Evolutionary conservation across 1,140 invertebrate genomes (phyloP), one percentile per base, ranked within the genome.

Genomic region (Triops longicaudatus): DNA sequence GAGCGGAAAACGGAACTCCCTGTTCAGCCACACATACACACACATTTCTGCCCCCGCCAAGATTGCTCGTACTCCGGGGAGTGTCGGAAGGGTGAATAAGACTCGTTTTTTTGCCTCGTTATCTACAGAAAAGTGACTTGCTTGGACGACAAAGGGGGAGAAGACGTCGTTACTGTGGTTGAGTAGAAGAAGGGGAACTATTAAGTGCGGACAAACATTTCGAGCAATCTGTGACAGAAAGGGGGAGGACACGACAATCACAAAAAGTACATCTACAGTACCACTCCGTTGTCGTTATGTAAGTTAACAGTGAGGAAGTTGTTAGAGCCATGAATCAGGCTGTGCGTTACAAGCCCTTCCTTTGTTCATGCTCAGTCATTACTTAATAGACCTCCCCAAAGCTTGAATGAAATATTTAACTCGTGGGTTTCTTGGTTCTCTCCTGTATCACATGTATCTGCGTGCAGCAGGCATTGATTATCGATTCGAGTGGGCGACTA

Each of bases 401-500:
- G 11, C 17, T 63, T 63, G 2, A n/a, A 17, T 22, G 50, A n/a
- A 17, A 63, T 22, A 22, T 22, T 63, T 63, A 63, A 22, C 50
- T 22, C 50, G 31, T 22, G 50, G 14, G 50, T 17, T 63, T 22
- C 50, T 63, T 22, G 50, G 50, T 63, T 63, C 50, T 37, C 31
- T 37, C 31, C 31, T 37, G 50, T 63, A 63, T 63, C 31, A 7
- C 31, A 22, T 63, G 50, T 63, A 22, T 63, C 50, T 63, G 50
- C 22, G 50, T 63, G 50, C 50, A 63, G 50, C 50, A 63, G 50
- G 50, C 50, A 63, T 63, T 63, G 50, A 63, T 63, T 63, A 63
- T 63, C 50, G 50, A 63, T 63, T 63, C 50, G 50, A 63, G 50
- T 63, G 50, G 50, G 50, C 50, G 50, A 63, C 50, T n/a, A 63